Evolutionary conservation across 2,888 invertebrate species (phyloP).

Genomic region (Ornithoptera priamus): DNA sequence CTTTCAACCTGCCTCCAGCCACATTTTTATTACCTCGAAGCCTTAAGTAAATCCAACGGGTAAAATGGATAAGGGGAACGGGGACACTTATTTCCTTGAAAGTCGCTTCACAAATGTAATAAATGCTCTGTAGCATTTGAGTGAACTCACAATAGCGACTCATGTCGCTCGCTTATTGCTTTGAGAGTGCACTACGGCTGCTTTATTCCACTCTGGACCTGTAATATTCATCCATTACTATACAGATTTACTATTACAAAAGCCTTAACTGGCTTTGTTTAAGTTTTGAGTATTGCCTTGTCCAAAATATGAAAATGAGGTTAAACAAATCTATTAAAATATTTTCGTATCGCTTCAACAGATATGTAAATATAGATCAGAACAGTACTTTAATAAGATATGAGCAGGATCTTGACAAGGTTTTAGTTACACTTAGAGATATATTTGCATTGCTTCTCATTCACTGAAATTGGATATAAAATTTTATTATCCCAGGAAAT

Average conservation of each 20-base stretch:
- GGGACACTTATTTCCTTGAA: conserved; percentile 17
- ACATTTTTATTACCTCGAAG: conserved; percentile 16
- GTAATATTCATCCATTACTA: conserved; percentile 13
- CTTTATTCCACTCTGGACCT: conserved; percentile 12
- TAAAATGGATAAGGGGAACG: conserved; percentile 19
- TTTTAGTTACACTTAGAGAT: too few species aligned
- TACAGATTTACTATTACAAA: not conserved
- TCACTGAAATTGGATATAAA: too few species aligned
- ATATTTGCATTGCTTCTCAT: too few species aligned
- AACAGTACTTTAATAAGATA: too few species aligned
- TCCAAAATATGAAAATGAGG: too few species aligned
- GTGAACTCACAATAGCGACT: conserved; percentile 27
- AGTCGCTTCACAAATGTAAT: conserved; percentile 28
- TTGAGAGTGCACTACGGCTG: conserved; percentile 19
- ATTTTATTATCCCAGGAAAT: too few species aligned
- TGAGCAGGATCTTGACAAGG: too few species aligned
- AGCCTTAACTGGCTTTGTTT: not conserved
- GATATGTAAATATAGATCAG: too few species aligned
- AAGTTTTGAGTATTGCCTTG: not conserved
- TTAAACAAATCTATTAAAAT: too few species aligned
- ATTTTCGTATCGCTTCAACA: too few species aligned
- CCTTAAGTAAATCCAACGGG: conserved; percentile 21
- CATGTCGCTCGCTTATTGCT: conserved; percentile 27
- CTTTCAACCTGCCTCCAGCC: conserved; percentile 2
- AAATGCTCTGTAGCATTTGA: conserved; percentile 27